Evolutionary conservation across 2,888 invertebrate species (phyloP).

Genomic region (Neoaliturus tenellus): DNA sequence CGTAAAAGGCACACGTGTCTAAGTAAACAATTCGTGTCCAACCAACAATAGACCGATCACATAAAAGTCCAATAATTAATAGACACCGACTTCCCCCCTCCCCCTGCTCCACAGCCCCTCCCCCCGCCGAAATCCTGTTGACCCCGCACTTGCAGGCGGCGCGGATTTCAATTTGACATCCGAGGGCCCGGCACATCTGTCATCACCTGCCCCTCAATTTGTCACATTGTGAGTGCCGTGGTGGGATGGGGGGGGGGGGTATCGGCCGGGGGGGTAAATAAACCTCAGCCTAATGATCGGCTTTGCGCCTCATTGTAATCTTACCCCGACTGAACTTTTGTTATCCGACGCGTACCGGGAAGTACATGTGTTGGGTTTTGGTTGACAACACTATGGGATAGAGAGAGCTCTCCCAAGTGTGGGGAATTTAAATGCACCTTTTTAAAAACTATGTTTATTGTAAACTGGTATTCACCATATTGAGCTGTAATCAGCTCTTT

Average conservation of each 20-base stretch:
- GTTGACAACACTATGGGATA: too few species aligned
- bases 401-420: too few species aligned
- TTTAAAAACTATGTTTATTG: too few species aligned
- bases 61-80: too few species aligned
- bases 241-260: too few species aligned
- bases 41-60: too few species aligned
- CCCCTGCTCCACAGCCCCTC: not conserved
- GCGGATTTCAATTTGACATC: conserved; percentile 5
- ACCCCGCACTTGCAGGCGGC: not conserved
- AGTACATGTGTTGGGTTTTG: conserved; percentile 2
- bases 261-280: not conserved
- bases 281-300: conserved; percentile 34
- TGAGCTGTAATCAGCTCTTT: too few species aligned
- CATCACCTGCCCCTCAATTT: conserved; percentile 38
- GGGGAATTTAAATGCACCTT: too few species aligned
- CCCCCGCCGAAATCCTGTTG: not conserved
- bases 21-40: too few species aligned
- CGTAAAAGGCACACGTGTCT: too few species aligned
- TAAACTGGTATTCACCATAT: too few species aligned
- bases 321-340: not conserved
- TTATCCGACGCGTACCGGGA: not conserved
- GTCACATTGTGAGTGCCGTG: conserved; percentile 22
- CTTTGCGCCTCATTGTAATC: conserved; percentile 18
- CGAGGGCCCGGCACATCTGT: not conserved
- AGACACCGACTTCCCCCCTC: too few species aligned